Conservation (phyloP, 2,888 invertebrate genomes). For the Erannis defoliaria region DNA sequence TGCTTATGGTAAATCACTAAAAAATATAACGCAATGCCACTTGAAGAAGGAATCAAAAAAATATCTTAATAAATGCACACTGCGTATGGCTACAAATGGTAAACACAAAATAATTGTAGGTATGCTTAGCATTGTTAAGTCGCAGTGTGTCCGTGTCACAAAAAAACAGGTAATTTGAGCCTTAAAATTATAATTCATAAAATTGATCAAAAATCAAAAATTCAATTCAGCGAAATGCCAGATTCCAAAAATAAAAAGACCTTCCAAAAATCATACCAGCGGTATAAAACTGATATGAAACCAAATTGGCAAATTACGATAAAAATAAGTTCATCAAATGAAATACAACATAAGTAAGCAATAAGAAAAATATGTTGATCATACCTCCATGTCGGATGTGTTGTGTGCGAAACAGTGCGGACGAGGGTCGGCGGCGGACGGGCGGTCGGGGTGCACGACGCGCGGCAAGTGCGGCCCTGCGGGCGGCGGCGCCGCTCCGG, state of each 20-base stretch:
- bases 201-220: not conserved
- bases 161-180: not conserved
- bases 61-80: not conserved
- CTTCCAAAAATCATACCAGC: not conserved
- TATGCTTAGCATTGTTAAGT: constrained; percentile 3
- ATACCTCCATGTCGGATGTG: constrained; percentile 60
- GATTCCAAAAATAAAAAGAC: not conserved
- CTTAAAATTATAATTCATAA: not conserved
- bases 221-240: not conserved
- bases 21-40: not conserved
- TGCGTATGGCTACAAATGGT: not conserved
- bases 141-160: not conserved
- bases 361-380: constrained; percentile 20
- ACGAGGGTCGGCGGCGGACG: constrained; percentile 13
- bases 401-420: constrained; percentile 5
- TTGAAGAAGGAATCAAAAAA: not conserved
- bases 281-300: too few species aligned
- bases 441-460: constrained; percentile 38
- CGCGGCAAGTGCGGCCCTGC: constrained; percentile 50
- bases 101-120: not conserved
- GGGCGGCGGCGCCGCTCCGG: constrained; percentile 42
- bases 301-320: too few species aligned
- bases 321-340: too few species aligned
- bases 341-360: not conserved
- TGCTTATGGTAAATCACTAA: not conserved